Base-by-base conservation (phyloP, 53 echinoderm and acorn worm species). In the Patiria pectinifera region DNA sequence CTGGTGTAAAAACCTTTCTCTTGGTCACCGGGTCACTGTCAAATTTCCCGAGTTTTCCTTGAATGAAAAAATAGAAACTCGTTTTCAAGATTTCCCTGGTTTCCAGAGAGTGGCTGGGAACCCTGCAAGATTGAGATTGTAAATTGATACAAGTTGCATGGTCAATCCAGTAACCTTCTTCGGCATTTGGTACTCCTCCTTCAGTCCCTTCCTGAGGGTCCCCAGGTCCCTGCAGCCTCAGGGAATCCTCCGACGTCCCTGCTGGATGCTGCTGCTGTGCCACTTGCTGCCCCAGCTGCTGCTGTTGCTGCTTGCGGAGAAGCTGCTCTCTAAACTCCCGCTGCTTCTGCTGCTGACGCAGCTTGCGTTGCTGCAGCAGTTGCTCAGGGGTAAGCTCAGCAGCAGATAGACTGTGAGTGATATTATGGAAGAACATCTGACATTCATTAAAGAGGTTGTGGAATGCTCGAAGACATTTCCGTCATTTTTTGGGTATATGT, bases 341-440 rank as follows among this genome's bases (percentile, higher is more conserved):
- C 80, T 99, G 95, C 78, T 99, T 99, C 85, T 99, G 99, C 66
- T 94, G 96, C 91, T 99, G 99, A 19, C 95, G 94, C 76, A 95
- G 89, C 82, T 96, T 99, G 26, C 99, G 91, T 9, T 85, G 95
- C 70, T 78, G 88, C 59, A 88, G 59, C 49, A 61, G 61, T 62
- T 72, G 74, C 24, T 92, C 87, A 5, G 72, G 83, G 49, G 82
- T 83, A 9, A 66, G 60, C 16, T 82, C 83, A 87, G 3, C 11
- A 11, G 15, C 19, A 11, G 12, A 47, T 45, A 46, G 3, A 4
- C 80, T 79, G 80, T 2, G 53, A 53, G 53, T 8, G 5, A 53
- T 53, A 53, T 53, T 53, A 53, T 53, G 53, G 8, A 6, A 53
- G 53, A 53, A 1, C 8, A 53, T 53, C 53, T 53, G 5, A 53